Evolutionary conservation across 2,113 vertebrate species (phyloP).

Genomic region (Oplegnathus fasciatus): DNA sequence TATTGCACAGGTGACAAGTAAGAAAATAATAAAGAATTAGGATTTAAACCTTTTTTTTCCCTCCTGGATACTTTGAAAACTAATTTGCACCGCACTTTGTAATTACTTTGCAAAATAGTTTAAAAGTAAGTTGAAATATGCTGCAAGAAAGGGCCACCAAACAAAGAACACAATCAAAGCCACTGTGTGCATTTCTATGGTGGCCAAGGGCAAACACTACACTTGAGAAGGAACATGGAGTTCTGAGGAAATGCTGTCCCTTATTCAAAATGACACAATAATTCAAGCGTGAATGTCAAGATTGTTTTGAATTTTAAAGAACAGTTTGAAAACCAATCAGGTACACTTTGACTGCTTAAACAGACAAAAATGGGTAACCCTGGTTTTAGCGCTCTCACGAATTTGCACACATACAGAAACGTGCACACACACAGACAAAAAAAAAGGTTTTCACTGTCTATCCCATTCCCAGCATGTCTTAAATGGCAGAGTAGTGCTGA

Average conservation of each 20-base stretch:
- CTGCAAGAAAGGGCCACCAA: slow-evolving; percentile 49
- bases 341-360: slow-evolving; percentile 43
- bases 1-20: slow-evolving; percentile 47
- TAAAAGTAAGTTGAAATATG: slow-evolving; percentile 48
- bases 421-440: background rate
- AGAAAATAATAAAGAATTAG: slow-evolving; percentile 36
- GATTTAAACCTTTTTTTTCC: slow-evolving; percentile 43
- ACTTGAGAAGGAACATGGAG: slow-evolving; percentile 56
- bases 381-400: slow-evolving; percentile 15
- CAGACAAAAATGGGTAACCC: slow-evolving; percentile 39
- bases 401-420: slow-evolving; percentile 29
- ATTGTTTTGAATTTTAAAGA: slow-evolving; percentile 61
- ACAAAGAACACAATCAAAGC: slow-evolving; percentile 63
- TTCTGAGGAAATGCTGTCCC: slow-evolving; percentile 65
- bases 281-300: slow-evolving; percentile 58
- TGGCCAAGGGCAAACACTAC: slow-evolving; percentile 69
- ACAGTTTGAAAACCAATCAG: slow-evolving; percentile 58
- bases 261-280: slow-evolving; percentile 69
- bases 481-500: slow-evolving; percentile 64
- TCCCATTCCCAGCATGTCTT: slow-evolving; percentile 51
- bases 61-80: slow-evolving; percentile 43
- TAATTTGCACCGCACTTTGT: slow-evolving; percentile 39
- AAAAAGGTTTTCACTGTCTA: slow-evolving; percentile 18
- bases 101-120: slow-evolving; percentile 60
- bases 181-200: slow-evolving; percentile 52